A percentile compares a stretch with the other conserved stretches of the same genome.
Evolutionary conservation across 1,140 invertebrate genomes (phyloP).

Genomic region (Drosophila bocki): DNA sequence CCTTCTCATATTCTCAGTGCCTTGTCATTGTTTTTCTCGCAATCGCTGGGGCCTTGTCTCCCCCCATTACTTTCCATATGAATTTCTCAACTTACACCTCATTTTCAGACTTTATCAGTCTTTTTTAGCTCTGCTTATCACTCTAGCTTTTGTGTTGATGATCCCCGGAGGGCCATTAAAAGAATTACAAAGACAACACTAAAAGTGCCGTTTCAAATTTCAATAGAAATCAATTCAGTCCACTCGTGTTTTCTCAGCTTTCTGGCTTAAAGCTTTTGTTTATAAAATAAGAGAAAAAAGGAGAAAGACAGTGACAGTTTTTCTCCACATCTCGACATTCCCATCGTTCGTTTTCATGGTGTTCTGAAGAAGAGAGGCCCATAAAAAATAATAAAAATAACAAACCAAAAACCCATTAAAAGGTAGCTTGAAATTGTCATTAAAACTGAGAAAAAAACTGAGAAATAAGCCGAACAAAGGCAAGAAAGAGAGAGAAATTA

Average conservation of each 20-base stretch:
- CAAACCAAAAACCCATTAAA: slow-evolving; percentile 66
- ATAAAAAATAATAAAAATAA: slow-evolving; percentile 68
- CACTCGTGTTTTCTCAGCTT: slow-evolving; percentile 51
- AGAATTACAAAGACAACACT: slow-evolving; percentile 41
- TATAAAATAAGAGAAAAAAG: slow-evolving; percentile 30
- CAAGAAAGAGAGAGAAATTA: slow-evolving; percentile 24
- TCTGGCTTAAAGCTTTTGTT: slow-evolving; percentile 62
- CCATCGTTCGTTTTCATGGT: slow-evolving; percentile 25
- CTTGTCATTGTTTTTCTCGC: slow-evolving; percentile 22
- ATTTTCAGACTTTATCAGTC: slow-evolving; percentile 32
- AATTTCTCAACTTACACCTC: slow-evolving; percentile 28
- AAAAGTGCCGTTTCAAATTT: slow-evolving; percentile 81
- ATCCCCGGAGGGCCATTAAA: slow-evolving; percentile 29
- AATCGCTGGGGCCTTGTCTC: neutral
- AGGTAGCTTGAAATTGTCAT: slow-evolving; percentile 75
- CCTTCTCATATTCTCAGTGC: slow-evolving; percentile 4
- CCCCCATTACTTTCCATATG: slow-evolving; percentile 8
- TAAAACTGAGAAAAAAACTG: slow-evolving; percentile 45
- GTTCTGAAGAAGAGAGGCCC: slow-evolving; percentile 50
- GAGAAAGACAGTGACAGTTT: slow-evolving; percentile 22
- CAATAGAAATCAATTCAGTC: slow-evolving; percentile 79
- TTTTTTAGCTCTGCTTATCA: slow-evolving; percentile 12
- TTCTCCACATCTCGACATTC: slow-evolving; percentile 32
- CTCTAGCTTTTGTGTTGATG: slow-evolving; percentile 5
- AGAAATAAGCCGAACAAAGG: slow-evolving; percentile 32